These are phyloP conservation scores for Sapayoa aenigma DNA, from an alignment of 2,113 vertebrate species.

Conservation along the genomic window DNA sequence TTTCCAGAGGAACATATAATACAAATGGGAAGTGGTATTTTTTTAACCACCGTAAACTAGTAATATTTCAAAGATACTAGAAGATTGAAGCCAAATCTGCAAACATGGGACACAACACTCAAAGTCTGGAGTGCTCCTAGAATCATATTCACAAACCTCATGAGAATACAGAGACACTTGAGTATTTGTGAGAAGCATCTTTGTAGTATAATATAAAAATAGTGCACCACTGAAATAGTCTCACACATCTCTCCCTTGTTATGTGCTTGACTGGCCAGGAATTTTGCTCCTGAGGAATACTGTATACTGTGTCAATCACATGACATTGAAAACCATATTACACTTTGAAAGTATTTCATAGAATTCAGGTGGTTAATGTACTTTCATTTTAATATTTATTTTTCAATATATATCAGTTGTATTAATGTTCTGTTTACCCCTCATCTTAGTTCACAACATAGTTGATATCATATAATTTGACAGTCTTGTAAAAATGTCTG, in stretches of 20 bases:
- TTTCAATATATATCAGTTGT: not conserved
- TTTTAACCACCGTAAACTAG: not conserved
- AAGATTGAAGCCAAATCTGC: not conserved
- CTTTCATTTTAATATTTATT: not conserved
- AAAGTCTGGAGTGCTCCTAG: not conserved
- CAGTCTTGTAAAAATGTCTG: not conserved
- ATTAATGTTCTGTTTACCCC: not conserved
- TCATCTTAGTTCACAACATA: not conserved
- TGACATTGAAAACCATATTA: not conserved
- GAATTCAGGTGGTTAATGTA: not conserved
- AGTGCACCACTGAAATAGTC: not conserved
- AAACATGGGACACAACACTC: not conserved
- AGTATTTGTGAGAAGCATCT: not conserved
- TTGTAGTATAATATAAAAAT: not conserved
- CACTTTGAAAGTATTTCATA: not conserved
- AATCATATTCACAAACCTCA: not conserved
- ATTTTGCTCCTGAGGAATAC: conserved; percentile 6
- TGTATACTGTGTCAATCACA: not conserved
- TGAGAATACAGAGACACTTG: not conserved
- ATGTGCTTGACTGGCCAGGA: not conserved
- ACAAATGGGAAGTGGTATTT: not conserved
- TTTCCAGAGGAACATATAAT: not conserved
- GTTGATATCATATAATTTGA: not conserved
- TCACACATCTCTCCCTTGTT: not conserved
- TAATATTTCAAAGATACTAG: not conserved